Evolutionary conservation across 92 coral and sea anemone genomes (phyloP), one percentile per base, ranked within the genome.

Genomic region (Bergia sp.): DNA sequence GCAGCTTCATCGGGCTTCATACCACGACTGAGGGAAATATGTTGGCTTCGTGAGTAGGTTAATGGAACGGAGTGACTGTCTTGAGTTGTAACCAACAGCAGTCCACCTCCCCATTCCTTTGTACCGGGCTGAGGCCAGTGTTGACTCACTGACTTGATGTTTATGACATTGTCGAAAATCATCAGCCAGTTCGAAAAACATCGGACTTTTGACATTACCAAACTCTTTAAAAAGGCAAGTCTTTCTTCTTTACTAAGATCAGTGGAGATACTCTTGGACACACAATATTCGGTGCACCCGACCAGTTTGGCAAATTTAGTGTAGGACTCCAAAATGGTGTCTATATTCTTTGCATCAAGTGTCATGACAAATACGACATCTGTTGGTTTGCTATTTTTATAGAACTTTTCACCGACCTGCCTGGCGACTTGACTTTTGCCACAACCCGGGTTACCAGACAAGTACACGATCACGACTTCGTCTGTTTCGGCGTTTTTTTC

Each of bases 321-420:
- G 82, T 91, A 87, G 1, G 93, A 91, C 21, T 80, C 88, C 16
- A 87, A 37, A 53, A 91, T 47, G 18, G 93, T 39, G n/a, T 81
- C 82, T 41, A 80, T 43, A 37, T 76, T 87, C 69, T 91, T 75
- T 39, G 88, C 93, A 37, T 87, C 82, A 18, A 91, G 23, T n/a
- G 93, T 91, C 90, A 91, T 91, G 71, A 91, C 90, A 87, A 87
- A 87, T 40, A 85, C 47, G 53, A 23, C 39, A 16, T 77, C n/a
- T 9, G 39, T 85, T 1, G 13, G 18, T 76, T 72, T 72, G 65
- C 15, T 74, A 61, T 71, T 66, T 4, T 89, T 71, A 64, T 89
- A 73, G 38, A 80, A 10, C 72, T 37, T 49, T 29, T 75, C 49
- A 2, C 87, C 93, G 64, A 86, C 75, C 29, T 29, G 29, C 29